Base-by-base conservation (phyloP, 2,888 invertebrate species). In the Trypoxylon attenuatum region DNA sequence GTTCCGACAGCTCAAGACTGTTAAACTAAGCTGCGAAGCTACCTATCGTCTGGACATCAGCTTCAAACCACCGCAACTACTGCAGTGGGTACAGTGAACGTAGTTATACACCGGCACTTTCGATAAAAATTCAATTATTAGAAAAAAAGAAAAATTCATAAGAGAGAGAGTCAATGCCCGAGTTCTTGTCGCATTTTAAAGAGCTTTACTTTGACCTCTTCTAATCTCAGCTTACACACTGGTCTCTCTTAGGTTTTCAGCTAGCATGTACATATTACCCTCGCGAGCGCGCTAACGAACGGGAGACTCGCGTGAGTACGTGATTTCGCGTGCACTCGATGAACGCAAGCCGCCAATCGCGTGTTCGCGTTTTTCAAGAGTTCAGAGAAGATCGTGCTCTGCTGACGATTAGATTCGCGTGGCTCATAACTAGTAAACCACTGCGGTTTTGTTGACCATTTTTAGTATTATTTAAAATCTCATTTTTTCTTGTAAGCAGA, bases 1-100 rank as follows among this genome's bases (percentile, higher is more conserved):
- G 57, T 91, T 90, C 79, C 87, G 88, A n/a, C 88, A 88, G 67
- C 86, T 88, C 49, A 88, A 89, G 74, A 91, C 91, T 6, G 87
- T 90, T 62, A 90, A 90, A 77, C 80, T 90, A 38, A 88, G 89
- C 80, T 87, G 88, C 59, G 89, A 89, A 67, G 87, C 89, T 2
- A 87, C 87, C 21, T 91, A 90, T 81, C 84, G 88, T 23, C 81
- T 90, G 64, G 88, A 89, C 76, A 85, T 90, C 71, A 89, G 88
- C 73, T 89, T 90, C 81, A 89, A 89, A 64, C 90, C 90, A 38
- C 88, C 89, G 4, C 87, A 89, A 78, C 81, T 87, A 43, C 81
- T 91, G 71, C 87, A 88, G 90, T 90, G 87, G 88, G 90, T 89
- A 82, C 72, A 78, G 53, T 62, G 15, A 63, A 71, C 53, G 46